Percentiles rank a stretch among this genome's conserved stretches.
Evolutionary conservation across 1,140 invertebrate species (phyloP).

Genomic region (Papilio dardanus): DNA sequence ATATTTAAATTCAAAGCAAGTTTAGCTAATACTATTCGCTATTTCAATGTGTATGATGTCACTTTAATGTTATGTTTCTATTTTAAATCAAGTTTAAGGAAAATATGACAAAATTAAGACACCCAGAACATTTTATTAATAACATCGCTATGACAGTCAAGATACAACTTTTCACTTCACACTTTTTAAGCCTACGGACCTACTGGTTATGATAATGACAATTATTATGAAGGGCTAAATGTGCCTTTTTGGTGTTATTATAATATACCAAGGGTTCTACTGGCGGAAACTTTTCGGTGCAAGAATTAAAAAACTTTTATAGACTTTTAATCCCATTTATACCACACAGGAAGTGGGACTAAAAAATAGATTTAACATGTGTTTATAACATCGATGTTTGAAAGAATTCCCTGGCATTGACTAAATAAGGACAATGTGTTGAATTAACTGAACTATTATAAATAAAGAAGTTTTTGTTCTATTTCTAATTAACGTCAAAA

Average conservation of each 20-base stretch:
- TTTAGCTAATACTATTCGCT: too few species aligned
- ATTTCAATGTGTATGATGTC: too few species aligned
- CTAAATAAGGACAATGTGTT: background rate
- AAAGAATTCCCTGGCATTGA: background rate
- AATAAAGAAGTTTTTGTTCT: too few species aligned
- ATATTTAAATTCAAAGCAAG: background rate
- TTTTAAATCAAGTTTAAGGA: background rate
- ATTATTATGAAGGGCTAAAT: background rate
- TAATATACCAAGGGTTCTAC: background rate
- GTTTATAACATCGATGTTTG: background rate
- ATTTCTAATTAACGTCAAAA: too few species aligned
- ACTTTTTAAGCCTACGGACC: background rate
- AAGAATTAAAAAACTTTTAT: background rate
- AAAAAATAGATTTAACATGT: background rate
- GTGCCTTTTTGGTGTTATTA: background rate
- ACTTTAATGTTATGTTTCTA: background rate
- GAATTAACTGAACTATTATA: too few species aligned
- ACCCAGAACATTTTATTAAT: background rate
- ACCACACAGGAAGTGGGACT: constrained; percentile 1
- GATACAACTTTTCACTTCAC: background rate
- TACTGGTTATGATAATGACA: background rate
- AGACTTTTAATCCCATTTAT: background rate
- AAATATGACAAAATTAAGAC: too few species aligned
- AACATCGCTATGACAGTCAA: background rate
- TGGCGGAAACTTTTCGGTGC: background rate